Conservation (phyloP, 1,140 invertebrate genomes). For the Listronotus bonariensis region DNA sequence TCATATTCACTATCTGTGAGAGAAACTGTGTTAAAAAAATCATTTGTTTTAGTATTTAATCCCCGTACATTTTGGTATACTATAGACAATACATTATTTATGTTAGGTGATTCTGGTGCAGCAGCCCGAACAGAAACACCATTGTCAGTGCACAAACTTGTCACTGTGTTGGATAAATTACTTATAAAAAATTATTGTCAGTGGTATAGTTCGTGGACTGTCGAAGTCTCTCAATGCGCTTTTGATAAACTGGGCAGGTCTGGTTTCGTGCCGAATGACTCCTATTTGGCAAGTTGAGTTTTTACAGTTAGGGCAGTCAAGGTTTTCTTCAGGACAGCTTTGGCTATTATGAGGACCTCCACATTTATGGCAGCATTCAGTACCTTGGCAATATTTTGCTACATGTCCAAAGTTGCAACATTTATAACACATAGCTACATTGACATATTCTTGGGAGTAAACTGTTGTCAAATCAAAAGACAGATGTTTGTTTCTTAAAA, state of each 20-base stretch:
- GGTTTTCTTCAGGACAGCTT: background rate
- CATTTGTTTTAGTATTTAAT: background rate
- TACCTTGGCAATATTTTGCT: background rate
- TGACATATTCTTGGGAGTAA: background rate
- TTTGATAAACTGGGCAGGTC: background rate
- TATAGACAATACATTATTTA: background rate
- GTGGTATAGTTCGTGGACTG: too few relatives aligned
- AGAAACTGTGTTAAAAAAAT: background rate
- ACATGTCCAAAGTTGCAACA: constrained; percentile 1
- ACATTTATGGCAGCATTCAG: too few relatives aligned
- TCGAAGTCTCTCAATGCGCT: background rate
- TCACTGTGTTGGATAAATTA: too few relatives aligned
- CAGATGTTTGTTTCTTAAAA: background rate
- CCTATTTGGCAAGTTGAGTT: background rate
- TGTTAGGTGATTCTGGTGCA: background rate
- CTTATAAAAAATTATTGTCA: too few relatives aligned
- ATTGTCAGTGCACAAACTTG: background rate
- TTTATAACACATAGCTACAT: background rate
- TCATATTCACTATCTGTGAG: background rate
- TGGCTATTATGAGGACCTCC: too few relatives aligned
- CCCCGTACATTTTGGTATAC: background rate
- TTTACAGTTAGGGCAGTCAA: background rate
- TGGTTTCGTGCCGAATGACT: background rate
- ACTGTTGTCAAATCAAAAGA: background rate
- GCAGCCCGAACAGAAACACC: background rate